Evolutionary conservation across 1,140 invertebrate species (phyloP), one percentile per base, ranked within the genome.

Genomic region (Aphelenchoides besseyi): DNA sequence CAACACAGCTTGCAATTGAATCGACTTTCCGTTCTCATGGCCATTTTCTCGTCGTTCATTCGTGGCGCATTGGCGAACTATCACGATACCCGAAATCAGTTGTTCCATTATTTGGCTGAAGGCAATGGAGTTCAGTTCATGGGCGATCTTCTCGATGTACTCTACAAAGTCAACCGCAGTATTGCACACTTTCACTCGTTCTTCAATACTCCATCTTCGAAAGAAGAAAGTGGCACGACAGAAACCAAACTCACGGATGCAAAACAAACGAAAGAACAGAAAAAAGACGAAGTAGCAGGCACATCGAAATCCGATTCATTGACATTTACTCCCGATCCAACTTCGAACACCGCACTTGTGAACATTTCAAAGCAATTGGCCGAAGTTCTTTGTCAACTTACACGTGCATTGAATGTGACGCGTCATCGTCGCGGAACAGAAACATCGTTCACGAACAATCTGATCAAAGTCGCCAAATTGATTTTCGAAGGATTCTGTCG

Each of bases 381-480:
- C 1, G 74, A 75, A 18, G 36, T 75, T 48, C 41, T 75, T 32
- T 68, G 23, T 16, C 69, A 64, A 26, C 37, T 77, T 41, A 68
- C 68, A 5, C 2, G 48, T 76, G 35, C 59, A 66, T 70, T 37
- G 41, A 26, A 54, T 41, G 12, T 12, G 64, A 28, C 2, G 32
- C 73, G n/a, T 8, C 12, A 16, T 12, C 12, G 36, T 54, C 32
- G 26, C 54, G 32, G 32, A 35, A 73, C 32, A 12, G 63, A 48
- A n/a, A 68, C 30, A 8, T 48, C 70, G 9, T 16, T 55, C 0
- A 33, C 36, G 3, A 59, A 59, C 28, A 55, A 74, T 59, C 36
- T 41, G 2, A 52, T 29, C 29, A 74, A 75, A 18, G 35, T 75
- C 3, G 41, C 70, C 2, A 30, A 80, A 35, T 2, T 55, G 3